Evolutionary conservation across 2,888 invertebrate genomes (phyloP).

Genomic region (Limnephilus auricula): DNA sequence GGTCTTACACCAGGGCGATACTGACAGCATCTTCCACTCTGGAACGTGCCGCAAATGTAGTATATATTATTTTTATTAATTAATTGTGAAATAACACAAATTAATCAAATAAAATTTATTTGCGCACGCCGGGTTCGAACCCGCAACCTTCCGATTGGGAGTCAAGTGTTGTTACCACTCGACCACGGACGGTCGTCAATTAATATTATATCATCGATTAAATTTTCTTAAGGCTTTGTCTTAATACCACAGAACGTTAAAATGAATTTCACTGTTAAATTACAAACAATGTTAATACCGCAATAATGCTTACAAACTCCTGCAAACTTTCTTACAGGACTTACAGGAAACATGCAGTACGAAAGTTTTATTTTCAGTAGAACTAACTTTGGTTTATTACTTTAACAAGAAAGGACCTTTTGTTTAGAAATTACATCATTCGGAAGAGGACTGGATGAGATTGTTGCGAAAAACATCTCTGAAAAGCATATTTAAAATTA

Average conservation of each 20-base stretch:
- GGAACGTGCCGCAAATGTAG: no score
- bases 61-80: no score
- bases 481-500: neutral
- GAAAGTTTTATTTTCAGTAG: neutral
- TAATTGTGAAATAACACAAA: no score
- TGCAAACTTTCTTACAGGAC: neutral
- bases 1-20: no score
- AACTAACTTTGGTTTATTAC: neutral
- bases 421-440: neutral
- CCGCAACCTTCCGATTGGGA: no score
- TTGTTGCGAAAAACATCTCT: neutral
- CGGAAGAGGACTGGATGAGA: neutral
- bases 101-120: no score
- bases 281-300: neutral
- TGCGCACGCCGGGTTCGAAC: no score
- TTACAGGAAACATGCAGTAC: constrained; percentile 2
- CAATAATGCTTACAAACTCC: neutral
- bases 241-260: neutral
- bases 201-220: no score
- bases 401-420: neutral
- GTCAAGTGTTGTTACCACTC: no score
- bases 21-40: no score
- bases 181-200: no score
- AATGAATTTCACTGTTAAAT: neutral
- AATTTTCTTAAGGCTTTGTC: neutral